phyloP scores from a whole-genome alignment of 2,888 invertebrate species.

The Andrena chrysosceles region DNA sequence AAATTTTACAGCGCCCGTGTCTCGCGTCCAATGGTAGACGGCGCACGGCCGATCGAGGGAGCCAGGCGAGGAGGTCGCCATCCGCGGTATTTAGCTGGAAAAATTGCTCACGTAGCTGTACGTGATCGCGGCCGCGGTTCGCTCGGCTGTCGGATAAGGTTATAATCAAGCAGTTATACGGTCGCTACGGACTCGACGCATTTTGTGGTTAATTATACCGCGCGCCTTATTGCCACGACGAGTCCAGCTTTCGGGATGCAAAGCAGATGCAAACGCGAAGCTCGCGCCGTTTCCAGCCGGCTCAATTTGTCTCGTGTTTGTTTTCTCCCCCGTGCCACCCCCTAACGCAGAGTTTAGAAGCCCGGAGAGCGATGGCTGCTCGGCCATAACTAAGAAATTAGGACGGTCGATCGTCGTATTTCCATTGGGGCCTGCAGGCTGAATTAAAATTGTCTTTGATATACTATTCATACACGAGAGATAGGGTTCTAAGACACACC shows the following conservation, averaged over 20 bases:
- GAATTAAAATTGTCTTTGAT: background rate
- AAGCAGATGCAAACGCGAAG: slow-evolving; percentile 32
- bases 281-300: background rate
- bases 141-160: slow-evolving; percentile 49
- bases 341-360: background rate
- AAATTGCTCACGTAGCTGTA: slow-evolving; percentile 56
- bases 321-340: slow-evolving; percentile 8
- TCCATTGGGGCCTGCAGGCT: background rate
- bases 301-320: slow-evolving; percentile 18
- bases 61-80: slow-evolving; percentile 40
- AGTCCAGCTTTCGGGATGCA: slow-evolving; percentile 23
- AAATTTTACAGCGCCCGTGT: slow-evolving; percentile 59
- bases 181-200: slow-evolving; percentile 33
- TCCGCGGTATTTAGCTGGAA: slow-evolving; percentile 51
- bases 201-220: slow-evolving; percentile 56
- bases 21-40: slow-evolving; percentile 10
- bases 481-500: no score
- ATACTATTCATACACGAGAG: no score
- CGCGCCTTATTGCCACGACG: slow-evolving; percentile 37
- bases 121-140: slow-evolving; percentile 46
- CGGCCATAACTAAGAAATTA: background rate
- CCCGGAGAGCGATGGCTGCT: background rate
- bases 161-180: slow-evolving; percentile 60
- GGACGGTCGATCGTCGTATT: background rate
- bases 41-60: slow-evolving; percentile 52